Conservation (phyloP, 2,888 invertebrate genomes). For the Sceliomorpha sp. region DNA sequence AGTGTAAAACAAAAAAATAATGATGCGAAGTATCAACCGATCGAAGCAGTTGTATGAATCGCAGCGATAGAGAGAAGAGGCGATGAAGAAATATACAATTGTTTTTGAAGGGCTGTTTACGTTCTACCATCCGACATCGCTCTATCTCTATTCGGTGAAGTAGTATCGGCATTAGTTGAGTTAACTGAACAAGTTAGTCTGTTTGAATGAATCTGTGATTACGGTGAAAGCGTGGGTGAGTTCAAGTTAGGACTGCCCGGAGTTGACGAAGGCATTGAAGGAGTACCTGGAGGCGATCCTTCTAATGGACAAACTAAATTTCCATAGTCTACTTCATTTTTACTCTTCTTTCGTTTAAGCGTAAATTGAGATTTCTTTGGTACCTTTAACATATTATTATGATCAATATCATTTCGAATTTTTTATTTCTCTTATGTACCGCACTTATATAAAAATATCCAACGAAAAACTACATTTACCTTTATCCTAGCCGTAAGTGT, state of each 20-base stretch:
- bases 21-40: constrained; percentile 5
- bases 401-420: too few relatives aligned
- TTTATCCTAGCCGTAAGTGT: constrained; percentile 95
- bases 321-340: constrained; percentile 90
- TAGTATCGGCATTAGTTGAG: constrained; percentile 67
- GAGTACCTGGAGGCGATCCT: constrained; percentile 80
- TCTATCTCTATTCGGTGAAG: constrained; percentile 34
- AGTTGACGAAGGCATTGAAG: constrained; percentile 74
- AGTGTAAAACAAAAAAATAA: too few relatives aligned
- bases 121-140: not conserved
- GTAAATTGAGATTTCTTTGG: constrained; percentile 94
- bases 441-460: constrained; percentile 5
- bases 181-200: constrained; percentile 69
- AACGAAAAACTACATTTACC: constrained; percentile 81
- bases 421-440: too few relatives aligned
- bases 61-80: constrained; percentile 29
- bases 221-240: constrained; percentile 76
- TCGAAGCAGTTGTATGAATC: constrained; percentile 28
- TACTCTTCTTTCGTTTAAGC: constrained; percentile 90
- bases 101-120: not conserved
- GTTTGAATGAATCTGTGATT: constrained; percentile 63
- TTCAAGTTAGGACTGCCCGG: constrained; percentile 78
- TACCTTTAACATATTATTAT: constrained; percentile 83
- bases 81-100: constrained; percentile 15
- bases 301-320: constrained; percentile 93